Base-by-base conservation (phyloP, 2,888 invertebrate species). In the Cataglyphis albicans region DNA sequence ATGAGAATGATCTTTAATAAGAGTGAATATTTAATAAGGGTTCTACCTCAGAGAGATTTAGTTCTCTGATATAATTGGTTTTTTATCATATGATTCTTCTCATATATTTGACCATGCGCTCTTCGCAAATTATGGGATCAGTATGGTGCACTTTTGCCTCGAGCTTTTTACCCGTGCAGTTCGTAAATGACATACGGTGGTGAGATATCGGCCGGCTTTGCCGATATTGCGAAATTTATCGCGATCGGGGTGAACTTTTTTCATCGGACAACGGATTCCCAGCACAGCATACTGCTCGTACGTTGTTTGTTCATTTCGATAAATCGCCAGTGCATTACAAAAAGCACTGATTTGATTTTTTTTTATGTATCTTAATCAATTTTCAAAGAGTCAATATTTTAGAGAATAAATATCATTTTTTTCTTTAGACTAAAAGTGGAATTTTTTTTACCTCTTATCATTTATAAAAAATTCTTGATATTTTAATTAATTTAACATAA, bases 211-310 rank as follows among this genome's bases (percentile, higher is more conserved):
- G 15, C 25, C 41, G 44, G 4, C 12, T 32, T 44, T 61, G 78
- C 68, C 59, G 59, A 80, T 80, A 80, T 80, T 61, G 59, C 35
- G 41, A 48, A 61, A 80, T 80, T 80, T 80, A 80, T 72, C 18
- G 52, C 67, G 67, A 18, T 9, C 18, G 67, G 12, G 12, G 59
- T 21, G 59, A 70, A 80, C 35, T 80, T 80, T 80, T 80, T 80
- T 80, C 61, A 76, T 76, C 57, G 38, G 55, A 72, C 44, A 70
- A 80, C 72, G 72, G 78, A 80, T 72, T 61, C 0, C 44, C 44
- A 59, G 32, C 21, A n/a, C 41, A 21, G 25, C 48, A 52, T 18
- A 52, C 35, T 25, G 65, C 65, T 15, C 29, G 18, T 29, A 44
- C 18, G 6, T 25, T 67, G 29, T 70, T 59, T 15, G 44, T 80